Conservation (phyloP, 2,113 vertebrate genomes). For the Hippocampus barbouri region DNA sequence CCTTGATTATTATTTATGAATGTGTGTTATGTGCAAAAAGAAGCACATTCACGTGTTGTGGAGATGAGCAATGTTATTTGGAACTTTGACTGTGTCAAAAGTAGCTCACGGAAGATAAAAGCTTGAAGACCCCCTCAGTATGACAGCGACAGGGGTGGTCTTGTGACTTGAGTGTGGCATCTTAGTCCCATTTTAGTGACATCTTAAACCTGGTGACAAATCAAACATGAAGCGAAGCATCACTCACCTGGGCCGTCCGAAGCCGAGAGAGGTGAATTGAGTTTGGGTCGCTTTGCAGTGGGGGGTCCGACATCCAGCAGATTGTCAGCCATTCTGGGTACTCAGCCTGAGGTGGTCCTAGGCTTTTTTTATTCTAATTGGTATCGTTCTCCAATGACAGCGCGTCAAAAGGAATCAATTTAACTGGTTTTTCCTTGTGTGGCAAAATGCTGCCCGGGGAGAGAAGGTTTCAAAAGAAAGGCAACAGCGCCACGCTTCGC, state of each 20-base stretch:
- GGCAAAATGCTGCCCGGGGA: slow-evolving; percentile 62
- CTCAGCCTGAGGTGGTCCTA: slow-evolving; percentile 18
- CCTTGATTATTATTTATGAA: background rate
- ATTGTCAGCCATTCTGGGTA: slow-evolving; percentile 86
- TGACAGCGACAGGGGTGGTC: background rate
- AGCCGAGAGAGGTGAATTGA: slow-evolving; percentile 87
- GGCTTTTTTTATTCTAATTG: background rate
- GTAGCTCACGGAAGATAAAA: background rate
- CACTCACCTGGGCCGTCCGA: slow-evolving; percentile 89
- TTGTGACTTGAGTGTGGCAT: background rate
- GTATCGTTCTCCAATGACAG: slow-evolving; percentile 37
- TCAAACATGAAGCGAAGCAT: background rate
- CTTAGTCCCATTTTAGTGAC: background rate
- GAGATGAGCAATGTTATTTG: background rate
- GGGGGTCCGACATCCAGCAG: slow-evolving; percentile 90
- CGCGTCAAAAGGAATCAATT: slow-evolving; percentile 28
- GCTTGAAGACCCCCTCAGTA: background rate
- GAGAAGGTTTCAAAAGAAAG: slow-evolving; percentile 71
- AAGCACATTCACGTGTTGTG: background rate
- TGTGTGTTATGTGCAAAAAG: background rate
- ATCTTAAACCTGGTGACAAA: background rate
- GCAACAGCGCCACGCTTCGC: slow-evolving; percentile 86
- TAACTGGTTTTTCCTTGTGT: slow-evolving; percentile 37
- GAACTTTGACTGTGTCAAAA: background rate
- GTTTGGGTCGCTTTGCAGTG: slow-evolving; percentile 90